A percentile compares a stretch with the other conserved stretches of the same genome.
phyloP scores from a whole-genome alignment of 2,888 invertebrate genomes.

The Colostygia pectinataria region DNA sequence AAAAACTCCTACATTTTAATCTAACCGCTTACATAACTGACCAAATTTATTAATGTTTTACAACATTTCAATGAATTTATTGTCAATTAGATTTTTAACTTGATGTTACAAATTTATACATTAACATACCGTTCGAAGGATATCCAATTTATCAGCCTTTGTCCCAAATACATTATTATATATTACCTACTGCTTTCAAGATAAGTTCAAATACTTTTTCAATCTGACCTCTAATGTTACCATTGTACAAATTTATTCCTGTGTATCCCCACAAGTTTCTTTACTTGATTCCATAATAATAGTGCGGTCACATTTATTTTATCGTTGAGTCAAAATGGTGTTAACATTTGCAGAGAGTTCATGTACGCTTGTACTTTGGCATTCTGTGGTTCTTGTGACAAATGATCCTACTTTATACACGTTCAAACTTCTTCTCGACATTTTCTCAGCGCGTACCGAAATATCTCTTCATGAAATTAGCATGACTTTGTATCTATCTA shows the following conservation, averaged over 20 bases:
- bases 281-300: constrained; percentile 27
- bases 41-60: no score
- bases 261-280: constrained; percentile 5
- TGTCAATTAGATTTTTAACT: no score
- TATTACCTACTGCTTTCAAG: no score
- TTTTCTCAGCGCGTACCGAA: constrained; percentile 30
- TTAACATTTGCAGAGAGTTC: constrained; percentile 42
- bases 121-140: no score
- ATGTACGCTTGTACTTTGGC: constrained; percentile 40
- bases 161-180: no score
- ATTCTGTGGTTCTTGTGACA: constrained; percentile 44
- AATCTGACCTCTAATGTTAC: no score
- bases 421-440: constrained; percentile 38
- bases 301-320: constrained; percentile 40
- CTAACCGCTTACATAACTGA: no score
- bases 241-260: not conserved
- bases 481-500: constrained; percentile 4
- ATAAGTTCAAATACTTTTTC: no score
- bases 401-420: constrained; percentile 45
- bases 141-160: no score
- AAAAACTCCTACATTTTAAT: no score
- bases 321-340: constrained; percentile 38
- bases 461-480: constrained; percentile 15
- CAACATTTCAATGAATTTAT: no score
- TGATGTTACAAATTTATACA: no score